Conservation (phyloP, 2,797 vertebrate genomes). For the Halcyon badia region DNA sequence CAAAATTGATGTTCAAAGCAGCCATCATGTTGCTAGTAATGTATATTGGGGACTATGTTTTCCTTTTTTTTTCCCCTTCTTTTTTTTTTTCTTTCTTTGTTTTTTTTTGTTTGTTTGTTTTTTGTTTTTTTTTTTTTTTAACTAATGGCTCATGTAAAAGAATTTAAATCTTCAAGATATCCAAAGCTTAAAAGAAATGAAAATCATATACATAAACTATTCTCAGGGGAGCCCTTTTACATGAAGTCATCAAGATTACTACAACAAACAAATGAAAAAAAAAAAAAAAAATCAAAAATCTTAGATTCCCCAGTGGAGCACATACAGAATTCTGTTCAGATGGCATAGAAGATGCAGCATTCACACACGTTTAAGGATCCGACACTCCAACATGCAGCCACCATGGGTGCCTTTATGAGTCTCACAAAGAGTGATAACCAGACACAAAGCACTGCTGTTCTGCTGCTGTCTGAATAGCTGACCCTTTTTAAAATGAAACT, state of each 20-base stretch:
- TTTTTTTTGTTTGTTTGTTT: no score
- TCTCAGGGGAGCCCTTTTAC: constrained; percentile 82
- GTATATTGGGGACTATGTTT: background rate
- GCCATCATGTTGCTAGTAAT: constrained; percentile 39
- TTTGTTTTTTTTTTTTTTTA: background rate
- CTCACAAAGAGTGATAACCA: constrained; percentile 62
- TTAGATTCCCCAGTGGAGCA: constrained; percentile 70
- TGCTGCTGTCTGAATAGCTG: constrained; percentile 73
- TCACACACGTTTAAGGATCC: constrained; percentile 79
- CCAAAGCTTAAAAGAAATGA: constrained; percentile 72
- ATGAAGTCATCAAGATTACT: constrained; percentile 73
- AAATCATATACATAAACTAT: constrained; percentile 48
- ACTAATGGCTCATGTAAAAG: constrained; percentile 69
- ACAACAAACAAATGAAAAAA: constrained; percentile 27
- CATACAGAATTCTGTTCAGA: constrained; percentile 65
- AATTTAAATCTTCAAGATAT: constrained; percentile 69
- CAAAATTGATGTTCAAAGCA: constrained; percentile 57
- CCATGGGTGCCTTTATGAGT: constrained; percentile 64
- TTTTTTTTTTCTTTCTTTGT: background rate
- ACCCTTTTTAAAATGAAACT: constrained; percentile 64
- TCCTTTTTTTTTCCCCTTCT: background rate
- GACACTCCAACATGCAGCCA: constrained; percentile 84
- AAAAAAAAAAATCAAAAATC: background rate
- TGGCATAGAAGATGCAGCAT: constrained; percentile 80
- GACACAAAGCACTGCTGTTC: constrained; percentile 64